phyloP scores from a whole-genome alignment of 2,797 vertebrate genomes.

The Labeo calbasu region DNA sequence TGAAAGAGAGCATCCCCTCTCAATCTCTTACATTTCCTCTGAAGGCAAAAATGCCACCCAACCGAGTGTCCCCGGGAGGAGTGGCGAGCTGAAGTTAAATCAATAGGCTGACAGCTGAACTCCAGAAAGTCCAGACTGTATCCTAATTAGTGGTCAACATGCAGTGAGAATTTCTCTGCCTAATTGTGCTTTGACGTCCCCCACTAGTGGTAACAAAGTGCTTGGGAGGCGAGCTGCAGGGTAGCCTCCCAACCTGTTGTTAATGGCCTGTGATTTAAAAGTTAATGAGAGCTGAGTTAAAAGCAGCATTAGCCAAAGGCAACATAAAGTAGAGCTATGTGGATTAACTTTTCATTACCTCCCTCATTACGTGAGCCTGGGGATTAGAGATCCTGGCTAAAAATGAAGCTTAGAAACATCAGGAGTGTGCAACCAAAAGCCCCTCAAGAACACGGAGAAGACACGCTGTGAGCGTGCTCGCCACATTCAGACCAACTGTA shows the following conservation, averaged over 20 bases:
- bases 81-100: constrained; percentile 69
- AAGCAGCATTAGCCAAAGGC: constrained; percentile 82
- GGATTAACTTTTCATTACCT: constrained; percentile 85
- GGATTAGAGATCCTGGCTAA: constrained; percentile 76
- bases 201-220: constrained; percentile 63
- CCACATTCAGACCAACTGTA: constrained; percentile 59
- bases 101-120: constrained; percentile 74
- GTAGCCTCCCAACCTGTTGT: constrained; percentile 79
- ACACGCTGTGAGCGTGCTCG: constrained; percentile 66
- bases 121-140: constrained; percentile 69
- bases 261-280: constrained; percentile 81
- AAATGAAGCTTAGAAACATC: constrained; percentile 78
- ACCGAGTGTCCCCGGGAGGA: constrained; percentile 58
- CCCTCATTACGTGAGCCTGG: constrained; percentile 78
- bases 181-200: constrained; percentile 78
- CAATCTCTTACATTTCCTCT: constrained; percentile 3
- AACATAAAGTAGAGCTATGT: constrained; percentile 77
- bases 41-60: constrained; percentile 46
- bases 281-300: constrained; percentile 82
- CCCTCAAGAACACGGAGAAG: constrained; percentile 62
- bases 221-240: constrained; percentile 67
- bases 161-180: constrained; percentile 65
- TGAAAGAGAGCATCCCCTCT: constrained; percentile 2
- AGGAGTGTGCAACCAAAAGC: constrained; percentile 67
- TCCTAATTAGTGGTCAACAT: constrained; percentile 75